phyloP scores from a whole-genome alignment of 2,888 invertebrate species.

The Lepidochrysops patricia region DNA sequence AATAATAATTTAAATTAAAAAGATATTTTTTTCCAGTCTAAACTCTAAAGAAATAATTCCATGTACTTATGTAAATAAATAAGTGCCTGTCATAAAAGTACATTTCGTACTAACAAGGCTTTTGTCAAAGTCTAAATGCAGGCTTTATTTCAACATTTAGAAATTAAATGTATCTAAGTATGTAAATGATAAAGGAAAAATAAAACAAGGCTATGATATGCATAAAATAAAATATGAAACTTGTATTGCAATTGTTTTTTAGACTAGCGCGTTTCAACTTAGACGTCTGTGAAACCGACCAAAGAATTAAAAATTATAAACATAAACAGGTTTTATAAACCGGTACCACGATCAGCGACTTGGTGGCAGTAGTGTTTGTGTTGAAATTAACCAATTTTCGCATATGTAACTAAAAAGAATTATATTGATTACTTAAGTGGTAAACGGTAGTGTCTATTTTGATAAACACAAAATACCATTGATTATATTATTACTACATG shows the following conservation, averaged over 20 bases:
- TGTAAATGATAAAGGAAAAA: no score
- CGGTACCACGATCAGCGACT: not conserved
- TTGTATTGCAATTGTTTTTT: not conserved
- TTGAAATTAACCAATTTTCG: not conserved
- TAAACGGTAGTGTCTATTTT: not conserved
- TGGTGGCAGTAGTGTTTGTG: not conserved
- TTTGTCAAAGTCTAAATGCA: no score
- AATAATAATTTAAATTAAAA: no score
- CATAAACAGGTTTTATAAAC: not conserved
- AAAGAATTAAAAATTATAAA: not conserved
- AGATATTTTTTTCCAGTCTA: no score
- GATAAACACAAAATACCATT: not conserved
- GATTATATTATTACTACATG: no score
- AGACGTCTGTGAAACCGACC: not conserved
- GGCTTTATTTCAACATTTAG: no score
- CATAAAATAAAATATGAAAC: not conserved
- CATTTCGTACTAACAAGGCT: no score
- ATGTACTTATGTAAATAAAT: no score
- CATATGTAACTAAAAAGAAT: not conserved
- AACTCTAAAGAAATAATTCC: no score
- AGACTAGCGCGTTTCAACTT: not conserved
- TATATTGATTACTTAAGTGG: not conserved
- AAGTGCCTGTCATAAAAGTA: no score
- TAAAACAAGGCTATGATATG: no score
- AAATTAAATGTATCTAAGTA: no score